Evolutionary conservation across 2,888 invertebrate species (phyloP).

Genomic region (Eupithecia inturbata): DNA sequence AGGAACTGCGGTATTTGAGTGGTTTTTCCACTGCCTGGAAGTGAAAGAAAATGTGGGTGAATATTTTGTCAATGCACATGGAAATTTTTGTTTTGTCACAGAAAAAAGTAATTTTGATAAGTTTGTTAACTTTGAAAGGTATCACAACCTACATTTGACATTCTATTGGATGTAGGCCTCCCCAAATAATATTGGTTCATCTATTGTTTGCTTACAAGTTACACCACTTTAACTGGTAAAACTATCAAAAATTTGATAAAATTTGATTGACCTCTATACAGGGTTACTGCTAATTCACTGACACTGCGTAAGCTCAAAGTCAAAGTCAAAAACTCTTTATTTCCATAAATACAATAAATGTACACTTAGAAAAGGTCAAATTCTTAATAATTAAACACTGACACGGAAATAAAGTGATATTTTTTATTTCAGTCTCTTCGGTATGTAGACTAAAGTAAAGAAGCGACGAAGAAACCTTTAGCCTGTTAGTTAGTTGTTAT

Average conservation of each 20-base stretch:
- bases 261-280: not conserved
- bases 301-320: no score
- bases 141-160: not conserved
- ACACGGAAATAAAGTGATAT: no score
- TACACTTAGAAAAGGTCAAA: no score
- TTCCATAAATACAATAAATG: no score
- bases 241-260: not conserved
- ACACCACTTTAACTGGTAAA: not conserved
- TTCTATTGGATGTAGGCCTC: not conserved
- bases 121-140: not conserved
- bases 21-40: slow-evolving; percentile 94
- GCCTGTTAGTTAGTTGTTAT: no score
- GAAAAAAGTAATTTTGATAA: no score
- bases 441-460: no score
- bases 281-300: no score
- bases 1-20: slow-evolving; percentile 99
- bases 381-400: no score
- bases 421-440: no score
- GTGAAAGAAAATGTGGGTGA: not conserved
- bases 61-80: not conserved
- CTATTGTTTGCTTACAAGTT: not conserved
- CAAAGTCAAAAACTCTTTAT: no score
- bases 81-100: not conserved
- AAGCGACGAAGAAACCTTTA: no score
- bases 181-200: not conserved